Percentiles rank a stretch among this genome's conserved stretches.
Evolutionary conservation across 2,888 invertebrate genomes (phyloP).

Genomic region (Brachypterus glaber): DNA sequence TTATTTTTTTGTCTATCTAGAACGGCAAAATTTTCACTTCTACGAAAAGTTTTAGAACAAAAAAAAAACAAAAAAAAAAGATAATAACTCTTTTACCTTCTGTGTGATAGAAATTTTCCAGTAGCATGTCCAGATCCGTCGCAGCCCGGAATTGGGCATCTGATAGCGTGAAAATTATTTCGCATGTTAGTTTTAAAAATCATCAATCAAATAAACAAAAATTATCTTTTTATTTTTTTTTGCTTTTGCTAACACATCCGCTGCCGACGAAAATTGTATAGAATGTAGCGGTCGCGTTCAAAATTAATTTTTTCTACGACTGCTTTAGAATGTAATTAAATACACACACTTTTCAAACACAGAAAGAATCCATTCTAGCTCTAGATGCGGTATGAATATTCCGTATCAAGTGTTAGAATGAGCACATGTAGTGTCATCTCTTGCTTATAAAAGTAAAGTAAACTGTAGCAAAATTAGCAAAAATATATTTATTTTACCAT

Average conservation of each 20-base stretch:
- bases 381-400: no score
- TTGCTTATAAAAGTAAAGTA: no score
- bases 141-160: constrained; percentile 91
- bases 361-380: no score
- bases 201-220: background rate
- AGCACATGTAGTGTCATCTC: no score
- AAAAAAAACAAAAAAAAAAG: constrained; percentile 4
- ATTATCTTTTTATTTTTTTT: background rate
- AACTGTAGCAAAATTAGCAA: no score
- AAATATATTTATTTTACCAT: no score
- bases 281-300: no score
- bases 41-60: constrained; percentile 1
- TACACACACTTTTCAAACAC: no score
- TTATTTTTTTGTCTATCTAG: background rate
- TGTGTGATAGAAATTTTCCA: constrained; percentile 95
- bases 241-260: background rate
- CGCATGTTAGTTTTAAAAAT: background rate
- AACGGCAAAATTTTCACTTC: background rate
- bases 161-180: constrained; percentile 50
- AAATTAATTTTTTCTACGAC: no score
- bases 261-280: no score
- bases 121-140: constrained; percentile 98
- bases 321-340: no score
- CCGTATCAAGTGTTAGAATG: no score
- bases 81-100: constrained; percentile 58